Evolutionary conservation across 2,797 vertebrate species (phyloP).

Genomic region (Aeoliscus strigatus): DNA sequence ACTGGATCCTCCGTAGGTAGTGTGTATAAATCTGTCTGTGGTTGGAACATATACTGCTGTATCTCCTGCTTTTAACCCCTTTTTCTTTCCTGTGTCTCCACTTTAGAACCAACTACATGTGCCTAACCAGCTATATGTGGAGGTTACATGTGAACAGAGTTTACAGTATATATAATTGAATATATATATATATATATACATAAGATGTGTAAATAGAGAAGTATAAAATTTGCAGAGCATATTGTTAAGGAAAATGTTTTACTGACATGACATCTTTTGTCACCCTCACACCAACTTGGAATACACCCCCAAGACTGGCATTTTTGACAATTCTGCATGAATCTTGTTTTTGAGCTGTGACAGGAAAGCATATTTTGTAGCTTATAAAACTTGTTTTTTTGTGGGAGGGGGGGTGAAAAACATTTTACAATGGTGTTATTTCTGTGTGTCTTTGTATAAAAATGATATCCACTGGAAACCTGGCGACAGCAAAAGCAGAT

Average conservation of each 20-base stretch:
- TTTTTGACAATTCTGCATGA: constrained; percentile 61
- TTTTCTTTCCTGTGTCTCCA: constrained; percentile 35
- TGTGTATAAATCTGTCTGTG: constrained; percentile 58
- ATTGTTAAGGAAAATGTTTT: constrained; percentile 55
- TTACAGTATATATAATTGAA: constrained; percentile 61
- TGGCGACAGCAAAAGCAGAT: constrained; percentile 29
- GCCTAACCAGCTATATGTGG: constrained; percentile 79
- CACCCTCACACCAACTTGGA: constrained; percentile 50
- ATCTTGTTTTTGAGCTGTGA: constrained; percentile 46
- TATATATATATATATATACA: no score
- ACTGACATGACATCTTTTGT: constrained; percentile 35
- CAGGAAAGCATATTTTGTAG: constrained; percentile 55
- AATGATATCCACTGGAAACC: constrained; percentile 23
- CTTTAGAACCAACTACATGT: constrained; percentile 75
- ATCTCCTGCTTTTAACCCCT: constrained; percentile 18
- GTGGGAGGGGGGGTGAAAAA: constrained; percentile 32
- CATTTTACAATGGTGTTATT: constrained; percentile 45
- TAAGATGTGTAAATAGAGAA: constrained; percentile 60
- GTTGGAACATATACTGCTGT: constrained; percentile 61
- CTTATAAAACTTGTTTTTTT: constrained; percentile 31
- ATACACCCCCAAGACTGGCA: constrained; percentile 45
- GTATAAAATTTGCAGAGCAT: constrained; percentile 48
- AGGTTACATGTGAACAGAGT: constrained; percentile 72
- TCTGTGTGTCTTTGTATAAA: constrained; percentile 46
- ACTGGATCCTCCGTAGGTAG: constrained; percentile 57